Base-by-base conservation (phyloP, 1,140 invertebrate species). In the Drosophila varians region DNA sequence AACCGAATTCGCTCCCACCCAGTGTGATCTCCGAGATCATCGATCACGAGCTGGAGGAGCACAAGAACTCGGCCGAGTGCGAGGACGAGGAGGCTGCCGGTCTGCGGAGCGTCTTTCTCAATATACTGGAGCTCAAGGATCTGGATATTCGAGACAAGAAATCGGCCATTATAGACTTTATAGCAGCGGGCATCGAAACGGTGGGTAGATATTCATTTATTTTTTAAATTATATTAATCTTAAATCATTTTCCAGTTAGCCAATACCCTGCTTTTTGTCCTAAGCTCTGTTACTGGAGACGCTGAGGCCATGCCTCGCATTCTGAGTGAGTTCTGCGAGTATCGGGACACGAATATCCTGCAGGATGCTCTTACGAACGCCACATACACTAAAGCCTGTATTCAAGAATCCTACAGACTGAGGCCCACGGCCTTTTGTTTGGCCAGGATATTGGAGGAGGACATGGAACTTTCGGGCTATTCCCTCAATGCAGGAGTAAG, bases 161-260 rank as follows among this genome's bases (percentile, higher is more conserved):
- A 84, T 95, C 95, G 0, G 95, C 95, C 1, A 95, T 97, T 70
- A 95, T 97, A 36, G 96, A 97, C 91, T 97, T 97, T 78, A 96
- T 97, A 72, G 95, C 96, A 1, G 96, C 96, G 19, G 96, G 96
- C 43, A 97, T 97, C 89, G 95, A 96, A 91, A 97, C 96, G 72
- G 95, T 96, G 89, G 49, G 84, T 65, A 2, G n/a, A n/a, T n/a
- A n/a, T n/a, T n/a, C n/a, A n/a, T n/a, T n/a, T n/a, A n/a, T n/a
- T n/a, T n/a, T n/a, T n/a, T n/a, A n/a, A n/a, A n/a, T n/a, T n/a
- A n/a, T n/a, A n/a, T n/a, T n/a, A n/a, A n/a, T n/a, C n/a, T n/a
- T 11, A 3, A 1, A 26, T 2, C n/a, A 16, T 12, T 46, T 51
- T 40, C 38, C 92, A 96, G 96, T 91, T 97, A 66, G 96, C 96